Conservation (phyloP, 2,797 vertebrate genomes). For the Carcharodon carcharias region DNA sequence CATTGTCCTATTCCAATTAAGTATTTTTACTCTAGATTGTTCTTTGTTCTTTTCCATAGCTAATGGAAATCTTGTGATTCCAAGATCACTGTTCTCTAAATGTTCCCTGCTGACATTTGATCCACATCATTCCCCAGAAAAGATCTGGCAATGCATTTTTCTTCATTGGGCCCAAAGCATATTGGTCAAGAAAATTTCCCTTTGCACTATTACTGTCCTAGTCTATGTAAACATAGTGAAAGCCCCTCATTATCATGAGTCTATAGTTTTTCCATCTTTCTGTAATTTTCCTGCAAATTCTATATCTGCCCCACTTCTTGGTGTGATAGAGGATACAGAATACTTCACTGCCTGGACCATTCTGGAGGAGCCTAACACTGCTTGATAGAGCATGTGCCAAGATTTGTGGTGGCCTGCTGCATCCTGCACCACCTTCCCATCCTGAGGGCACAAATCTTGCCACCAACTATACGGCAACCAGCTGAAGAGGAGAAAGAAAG, state of each 20-base stretch:
- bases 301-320: background rate
- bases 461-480: too few relatives aligned
- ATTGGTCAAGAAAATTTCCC: too few relatives aligned
- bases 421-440: too few relatives aligned
- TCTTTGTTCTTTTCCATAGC: background rate
- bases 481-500: too few relatives aligned
- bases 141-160: too few relatives aligned
- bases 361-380: background rate
- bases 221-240: too few relatives aligned
- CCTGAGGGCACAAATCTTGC: background rate
- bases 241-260: background rate
- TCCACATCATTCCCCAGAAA: background rate
- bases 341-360: background rate
- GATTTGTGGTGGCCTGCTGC: too few relatives aligned
- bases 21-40: background rate
- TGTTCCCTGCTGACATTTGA: background rate
- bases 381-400: background rate
- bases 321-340: background rate
- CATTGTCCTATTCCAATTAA: background rate
- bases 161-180: too few relatives aligned
- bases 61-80: background rate
- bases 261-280: background rate
- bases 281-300: background rate
- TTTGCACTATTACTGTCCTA: too few relatives aligned
- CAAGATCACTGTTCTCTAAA: background rate